These are phyloP conservation scores for Linepithema humile DNA, from an alignment of 1,140 invertebrate genomes.

Conservation along the genomic window DNA sequence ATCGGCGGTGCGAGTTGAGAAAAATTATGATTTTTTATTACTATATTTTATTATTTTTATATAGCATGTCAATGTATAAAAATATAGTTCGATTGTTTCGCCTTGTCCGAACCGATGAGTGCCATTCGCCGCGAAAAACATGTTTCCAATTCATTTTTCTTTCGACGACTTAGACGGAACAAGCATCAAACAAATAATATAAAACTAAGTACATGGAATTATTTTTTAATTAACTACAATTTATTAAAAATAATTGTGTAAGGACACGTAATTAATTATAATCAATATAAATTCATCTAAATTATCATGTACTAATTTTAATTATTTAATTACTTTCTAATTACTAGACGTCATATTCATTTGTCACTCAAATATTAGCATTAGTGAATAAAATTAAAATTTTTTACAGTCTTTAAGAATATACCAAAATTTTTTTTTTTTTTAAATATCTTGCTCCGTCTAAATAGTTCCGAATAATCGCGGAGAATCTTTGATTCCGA, in stretches of 20 bases:
- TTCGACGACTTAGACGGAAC: slow-evolving; percentile 14
- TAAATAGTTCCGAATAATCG: neutral
- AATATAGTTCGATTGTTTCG: slow-evolving; percentile 6
- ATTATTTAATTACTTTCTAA: too few species aligned
- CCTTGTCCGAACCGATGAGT: neutral
- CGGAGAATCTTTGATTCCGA: too few species aligned
- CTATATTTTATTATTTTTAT: neutral
- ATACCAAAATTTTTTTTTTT: neutral
- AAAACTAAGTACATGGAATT: neutral
- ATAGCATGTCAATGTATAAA: neutral
- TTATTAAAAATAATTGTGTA: too few species aligned
- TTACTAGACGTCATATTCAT: too few species aligned
- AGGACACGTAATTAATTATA: too few species aligned
- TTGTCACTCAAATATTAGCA: neutral
- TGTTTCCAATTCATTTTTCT: neutral
- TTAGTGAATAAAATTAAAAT: neutral
- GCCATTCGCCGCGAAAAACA: neutral
- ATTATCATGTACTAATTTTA: too few species aligned
- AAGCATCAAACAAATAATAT: neutral
- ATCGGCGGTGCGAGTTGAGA: neutral
- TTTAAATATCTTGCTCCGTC: neutral
- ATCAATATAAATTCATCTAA: too few species aligned
- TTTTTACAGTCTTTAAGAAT: too few species aligned
- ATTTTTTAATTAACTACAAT: too few species aligned
- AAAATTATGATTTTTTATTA: neutral